Evolutionary conservation across 1,140 invertebrate species (phyloP).

Genomic region (Trissolcus basalis): DNA sequence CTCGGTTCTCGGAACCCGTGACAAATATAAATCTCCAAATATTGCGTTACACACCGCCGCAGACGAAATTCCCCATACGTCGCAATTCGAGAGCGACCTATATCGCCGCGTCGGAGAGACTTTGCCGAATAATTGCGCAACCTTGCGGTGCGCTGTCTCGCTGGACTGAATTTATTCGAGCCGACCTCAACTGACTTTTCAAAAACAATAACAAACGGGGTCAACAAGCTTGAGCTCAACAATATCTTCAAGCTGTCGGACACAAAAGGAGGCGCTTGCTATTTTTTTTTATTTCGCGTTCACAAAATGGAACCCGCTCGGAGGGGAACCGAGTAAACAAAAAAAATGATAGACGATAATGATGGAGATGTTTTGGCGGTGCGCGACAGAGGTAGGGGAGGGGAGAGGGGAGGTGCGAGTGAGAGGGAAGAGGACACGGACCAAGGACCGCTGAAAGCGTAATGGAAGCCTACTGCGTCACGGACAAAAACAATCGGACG

Average conservation of each 20-base stretch:
- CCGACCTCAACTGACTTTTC: too few relatives aligned
- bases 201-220: too few relatives aligned
- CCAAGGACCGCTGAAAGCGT: conserved; percentile 47
- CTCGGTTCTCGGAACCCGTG: conserved; percentile 31
- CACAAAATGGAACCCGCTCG: too few relatives aligned
- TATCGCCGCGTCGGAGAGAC: conserved; percentile 18
- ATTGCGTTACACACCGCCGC: conserved; percentile 36
- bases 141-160: neutral
- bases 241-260: too few relatives aligned
- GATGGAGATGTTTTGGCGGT: neutral
- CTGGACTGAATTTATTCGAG: too few relatives aligned
- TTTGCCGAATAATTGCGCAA: conserved; percentile 22
- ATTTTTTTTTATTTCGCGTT: too few relatives aligned
- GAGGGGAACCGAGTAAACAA: too few relatives aligned
- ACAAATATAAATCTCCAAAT: conserved; percentile 51
- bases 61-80: conserved; percentile 41
- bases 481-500: conserved; percentile 34
- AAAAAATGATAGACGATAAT: too few relatives aligned
- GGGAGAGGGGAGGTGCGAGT: conserved; percentile 2
- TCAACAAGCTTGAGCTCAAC: too few relatives aligned
- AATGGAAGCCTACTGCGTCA: conserved; percentile 51
- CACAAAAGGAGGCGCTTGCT: too few relatives aligned
- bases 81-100: conserved; percentile 40
- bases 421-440: conserved; percentile 32
- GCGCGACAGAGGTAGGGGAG: conserved; percentile 7